Evolutionary conservation across 2,888 invertebrate genomes (phyloP), one percentile per base, ranked within the genome.

Genomic region (Herminia tarsipennalis): DNA sequence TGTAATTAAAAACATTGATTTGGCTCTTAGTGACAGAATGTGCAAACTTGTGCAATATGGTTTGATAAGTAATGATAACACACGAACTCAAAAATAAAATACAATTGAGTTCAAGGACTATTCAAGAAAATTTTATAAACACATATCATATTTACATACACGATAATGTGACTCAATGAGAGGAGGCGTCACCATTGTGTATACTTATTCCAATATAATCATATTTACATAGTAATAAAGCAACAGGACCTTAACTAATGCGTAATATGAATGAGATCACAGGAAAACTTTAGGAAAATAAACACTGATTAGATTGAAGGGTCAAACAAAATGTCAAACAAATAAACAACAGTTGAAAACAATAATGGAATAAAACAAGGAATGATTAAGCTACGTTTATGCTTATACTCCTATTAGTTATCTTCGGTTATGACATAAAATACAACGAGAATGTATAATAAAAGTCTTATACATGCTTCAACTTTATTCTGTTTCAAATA

Each of bases 301-400:
- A 82, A 78, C 69, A 75, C 68, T 77, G 83, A 83, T 83, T 79
- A 81, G 71, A 82, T 80, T 78, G 74, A 67, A 62, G 78, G 83
- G 51, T 62, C 59, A 57, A 47, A 43, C 17, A 18, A 62, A 59
- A 71, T 74, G 79, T 77, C 81, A 70, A 52, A 56, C 59, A 68
- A 54, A 74, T 58, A 57, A 63, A 54, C 62, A 60, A 60, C 55
- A 63, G 67, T 76, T 76, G 77, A 78, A 71, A 78, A 80, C 81
- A 83, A 84, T 82, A 82, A 81, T 78, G 86, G 84, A 86, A 86
- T 84, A 85, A 83, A 81, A 83, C 86, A 72, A 81, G 81, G 75
- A 76, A 78, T 73, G 77, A 82, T 78, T 77, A 74, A 74, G 60
- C 69, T 68, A 70, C 72, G 56, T 67, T 70, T 68, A 75, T 73